These are phyloP conservation scores for Ganaspis sp. DNA, from an alignment of 1,140 invertebrate genomes.

Conservation along the genomic window DNA sequence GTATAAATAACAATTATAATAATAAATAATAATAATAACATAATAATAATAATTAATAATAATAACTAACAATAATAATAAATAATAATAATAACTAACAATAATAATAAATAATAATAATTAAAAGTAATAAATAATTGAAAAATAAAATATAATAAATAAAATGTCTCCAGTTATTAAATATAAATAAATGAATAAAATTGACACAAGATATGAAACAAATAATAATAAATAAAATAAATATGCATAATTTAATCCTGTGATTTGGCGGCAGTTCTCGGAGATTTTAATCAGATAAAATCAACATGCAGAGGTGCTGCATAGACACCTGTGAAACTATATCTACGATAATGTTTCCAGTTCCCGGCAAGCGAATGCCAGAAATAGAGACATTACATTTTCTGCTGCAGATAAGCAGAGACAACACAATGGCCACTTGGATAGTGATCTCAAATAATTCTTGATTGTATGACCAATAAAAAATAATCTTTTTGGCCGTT, in stretches of 20 bases:
- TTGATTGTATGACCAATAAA: background rate
- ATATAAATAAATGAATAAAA: background rate
- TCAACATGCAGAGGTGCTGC: background rate
- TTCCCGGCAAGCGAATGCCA: background rate
- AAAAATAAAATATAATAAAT: too few species aligned
- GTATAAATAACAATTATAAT: too few species aligned
- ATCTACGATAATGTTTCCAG: conserved; percentile 27
- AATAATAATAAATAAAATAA: too few species aligned
- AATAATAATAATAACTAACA: too few species aligned
- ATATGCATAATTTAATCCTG: background rate
- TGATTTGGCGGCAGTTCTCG: background rate
- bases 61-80: too few species aligned
- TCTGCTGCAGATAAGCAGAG: background rate
- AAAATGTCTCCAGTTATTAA: too few species aligned
- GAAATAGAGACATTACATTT: conserved; percentile 22
- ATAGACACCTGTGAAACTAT: conserved; percentile 30
- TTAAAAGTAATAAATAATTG: background rate
- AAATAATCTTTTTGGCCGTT: too few species aligned
- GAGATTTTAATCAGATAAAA: conserved; percentile 14
- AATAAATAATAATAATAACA: too few species aligned
- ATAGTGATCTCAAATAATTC: background rate
- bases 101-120: too few species aligned
- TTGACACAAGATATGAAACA: too few species aligned
- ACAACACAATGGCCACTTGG: conserved; percentile 15
- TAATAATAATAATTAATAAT: too few species aligned